Percentiles rank a stretch among this genome's conserved stretches.
These are phyloP conservation scores for Thelaira solivaga DNA, from an alignment of 2,888 invertebrate genomes.

Conservation along the genomic window DNA sequence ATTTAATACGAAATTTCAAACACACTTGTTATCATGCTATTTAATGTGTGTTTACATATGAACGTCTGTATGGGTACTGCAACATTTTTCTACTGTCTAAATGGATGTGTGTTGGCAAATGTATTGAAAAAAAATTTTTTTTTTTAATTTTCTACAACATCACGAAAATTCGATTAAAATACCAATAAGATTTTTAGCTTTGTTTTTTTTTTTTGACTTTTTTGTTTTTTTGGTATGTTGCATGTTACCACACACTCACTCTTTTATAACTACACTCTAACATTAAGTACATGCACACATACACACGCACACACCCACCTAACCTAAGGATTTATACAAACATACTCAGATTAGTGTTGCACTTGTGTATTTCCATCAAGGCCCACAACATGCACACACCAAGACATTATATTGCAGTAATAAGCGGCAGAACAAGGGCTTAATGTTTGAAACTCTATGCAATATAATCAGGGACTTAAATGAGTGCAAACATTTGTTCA, in stretches of 20 bases:
- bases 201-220: not conserved
- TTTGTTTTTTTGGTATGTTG: slow-evolving; percentile 26
- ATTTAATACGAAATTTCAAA: slow-evolving; percentile 29
- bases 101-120: slow-evolving; percentile 28
- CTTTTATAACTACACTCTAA: no score
- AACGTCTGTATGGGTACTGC: not conserved
- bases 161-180: slow-evolving; percentile 63
- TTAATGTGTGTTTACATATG: not conserved
- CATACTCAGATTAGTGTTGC: no score
- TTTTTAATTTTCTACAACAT: slow-evolving; percentile 60
- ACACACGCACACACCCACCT: not conserved
- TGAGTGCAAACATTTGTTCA: not conserved
- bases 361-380: slow-evolving; percentile 30
- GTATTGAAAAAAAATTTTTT: slow-evolving; percentile 27
- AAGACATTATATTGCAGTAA: slow-evolving; percentile 27
- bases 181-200: slow-evolving; percentile 58
- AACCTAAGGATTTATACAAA: not conserved
- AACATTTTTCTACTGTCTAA: not conserved
- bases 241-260: slow-evolving; percentile 35
- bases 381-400: slow-evolving; percentile 34
- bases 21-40: not conserved
- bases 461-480: slow-evolving; percentile 1
- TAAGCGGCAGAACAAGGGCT: slow-evolving; percentile 39
- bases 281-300: not conserved
- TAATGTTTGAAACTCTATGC: slow-evolving; percentile 7